phyloP scores from a whole-genome alignment of 1,140 invertebrate genomes.

The Drosophila bifasciata region DNA sequence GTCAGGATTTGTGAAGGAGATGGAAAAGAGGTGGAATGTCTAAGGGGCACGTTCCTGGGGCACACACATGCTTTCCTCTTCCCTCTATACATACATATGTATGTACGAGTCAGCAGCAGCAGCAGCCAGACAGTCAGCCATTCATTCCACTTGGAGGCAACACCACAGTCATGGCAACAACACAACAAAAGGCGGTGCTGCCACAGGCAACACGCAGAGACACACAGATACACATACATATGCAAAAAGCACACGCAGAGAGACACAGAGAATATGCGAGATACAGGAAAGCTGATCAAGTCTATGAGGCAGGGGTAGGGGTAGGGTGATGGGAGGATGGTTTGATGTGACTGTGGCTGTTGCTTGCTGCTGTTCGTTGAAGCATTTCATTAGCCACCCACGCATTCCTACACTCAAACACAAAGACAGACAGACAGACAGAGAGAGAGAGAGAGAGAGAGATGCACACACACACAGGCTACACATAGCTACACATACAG shows the following conservation, averaged over 20 bases:
- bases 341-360: slow-evolving; percentile 44
- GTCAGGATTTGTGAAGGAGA: too few species aligned
- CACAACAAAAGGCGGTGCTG: slow-evolving; percentile 11
- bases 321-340: slow-evolving; percentile 18
- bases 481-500: slow-evolving; percentile 10
- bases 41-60: too few species aligned
- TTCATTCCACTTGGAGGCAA: too few species aligned
- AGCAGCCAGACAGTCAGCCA: too few species aligned
- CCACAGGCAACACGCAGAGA: slow-evolving; percentile 35
- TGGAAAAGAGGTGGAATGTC: too few species aligned
- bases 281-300: slow-evolving; percentile 60
- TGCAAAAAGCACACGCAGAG: slow-evolving; percentile 16
- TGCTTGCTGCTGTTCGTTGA: slow-evolving; percentile 71
- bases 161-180: too few species aligned
- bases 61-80: too few species aligned
- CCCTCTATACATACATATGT: too few species aligned
- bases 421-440: slow-evolving; percentile 10
- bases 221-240: slow-evolving; percentile 37
- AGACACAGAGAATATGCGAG: slow-evolving; percentile 8
- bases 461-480: slow-evolving; percentile 25
- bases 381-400: slow-evolving; percentile 81
- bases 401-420: slow-evolving; percentile 58
- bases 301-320: slow-evolving; percentile 26
- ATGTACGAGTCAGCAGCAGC: too few species aligned
- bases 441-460: slow-evolving; percentile 15